Evolutionary conservation across 53 echinoderm and acorn worm genomes (phyloP), one percentile per base, ranked within the genome.

Genomic region (Apostichopus leukothele): DNA sequence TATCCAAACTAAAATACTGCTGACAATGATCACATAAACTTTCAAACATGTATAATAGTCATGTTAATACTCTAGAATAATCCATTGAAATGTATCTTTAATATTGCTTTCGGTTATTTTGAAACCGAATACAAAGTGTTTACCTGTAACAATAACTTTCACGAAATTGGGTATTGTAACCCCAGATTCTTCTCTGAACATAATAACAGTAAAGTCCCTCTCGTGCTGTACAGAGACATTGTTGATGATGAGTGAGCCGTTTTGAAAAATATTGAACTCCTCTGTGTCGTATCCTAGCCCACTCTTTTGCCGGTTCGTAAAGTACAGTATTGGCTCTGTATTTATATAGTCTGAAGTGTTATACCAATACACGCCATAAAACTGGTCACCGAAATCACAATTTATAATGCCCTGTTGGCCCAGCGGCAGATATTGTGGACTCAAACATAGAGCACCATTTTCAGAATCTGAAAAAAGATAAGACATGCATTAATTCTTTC

Each of bases 341-440:
- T 76, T 52, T 25, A 27, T 0, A 50, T 76, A 76, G 77, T 76
- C 14, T 51, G 77, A 14, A 16, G 77, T 13, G 16, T 76, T 27
- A 52, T 76, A 76, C 77, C 77, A 76, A 39, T 76, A 76, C 8
- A 76, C 77, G 9, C 77, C 77, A 39, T 76, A 76, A 21, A 76
- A 25, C 7, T 39, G 12, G 7, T 76, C 77, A 7, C 77, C 77
- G 77, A 76, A 76, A 9, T 76, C 77, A 76, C 77, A 76, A 51
- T 7, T 16, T 10, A 76, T 39, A 25, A 10, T 5, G 9, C 9
- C 77, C 3, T 39, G 9, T 6, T 76, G 77, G 10, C 77, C 50
- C 7, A 76, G 39, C 6, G 50, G 11, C 7, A 76, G 51, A 39
- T 76, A 76, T 16, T 76, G 77, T 76, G 50, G 77, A 25, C 50